Evolutionary conservation across 2,113 vertebrate species (phyloP).

Genomic region (Neogobius melanostomus): DNA sequence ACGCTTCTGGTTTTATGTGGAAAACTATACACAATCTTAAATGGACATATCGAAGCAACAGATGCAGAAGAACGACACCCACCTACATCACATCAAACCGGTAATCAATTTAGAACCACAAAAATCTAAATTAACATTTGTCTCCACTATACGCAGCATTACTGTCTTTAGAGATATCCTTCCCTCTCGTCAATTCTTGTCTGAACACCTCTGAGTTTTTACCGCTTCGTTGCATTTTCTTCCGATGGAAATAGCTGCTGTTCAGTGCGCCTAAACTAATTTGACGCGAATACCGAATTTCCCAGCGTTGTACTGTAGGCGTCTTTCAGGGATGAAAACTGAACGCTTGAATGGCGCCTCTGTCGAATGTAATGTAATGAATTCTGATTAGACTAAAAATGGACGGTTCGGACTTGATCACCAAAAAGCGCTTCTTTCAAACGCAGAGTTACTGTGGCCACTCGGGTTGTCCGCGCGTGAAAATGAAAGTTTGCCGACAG

Average conservation of each 20-base stretch:
- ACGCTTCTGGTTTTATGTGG: no score
- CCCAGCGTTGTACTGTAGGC: slow-evolving; percentile 19
- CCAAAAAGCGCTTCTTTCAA: slow-evolving; percentile 19
- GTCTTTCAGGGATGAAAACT: slow-evolving; percentile 46
- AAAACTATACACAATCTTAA: no score
- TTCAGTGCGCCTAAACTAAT: slow-evolving; percentile 45
- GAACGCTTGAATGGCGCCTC: slow-evolving; percentile 26
- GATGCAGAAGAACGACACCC: no score
- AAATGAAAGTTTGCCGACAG: slow-evolving; percentile 14
- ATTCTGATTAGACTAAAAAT: slow-evolving; percentile 49
- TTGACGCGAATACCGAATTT: slow-evolving; percentile 34
- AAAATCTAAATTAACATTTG: slow-evolving; percentile 35
- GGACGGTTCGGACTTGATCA: slow-evolving; percentile 50
- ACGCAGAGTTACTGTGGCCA: slow-evolving; percentile 13
- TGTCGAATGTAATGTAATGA: slow-evolving; percentile 47
- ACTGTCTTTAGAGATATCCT: slow-evolving; percentile 21
- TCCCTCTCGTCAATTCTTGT: background rate
- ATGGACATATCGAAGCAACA: no score
- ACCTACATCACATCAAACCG: background rate
- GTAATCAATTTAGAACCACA: background rate
- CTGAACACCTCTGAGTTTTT: slow-evolving; percentile 28
- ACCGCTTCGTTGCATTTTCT: slow-evolving; percentile 21
- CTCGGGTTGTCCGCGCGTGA: slow-evolving; percentile 23
- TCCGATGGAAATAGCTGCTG: slow-evolving; percentile 34
- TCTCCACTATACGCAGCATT: background rate